A percentile compares a stretch with the other conserved stretches of the same genome.
phyloP scores from a whole-genome alignment of 2,113 vertebrate genomes.

The Struthidea cinerea region DNA sequence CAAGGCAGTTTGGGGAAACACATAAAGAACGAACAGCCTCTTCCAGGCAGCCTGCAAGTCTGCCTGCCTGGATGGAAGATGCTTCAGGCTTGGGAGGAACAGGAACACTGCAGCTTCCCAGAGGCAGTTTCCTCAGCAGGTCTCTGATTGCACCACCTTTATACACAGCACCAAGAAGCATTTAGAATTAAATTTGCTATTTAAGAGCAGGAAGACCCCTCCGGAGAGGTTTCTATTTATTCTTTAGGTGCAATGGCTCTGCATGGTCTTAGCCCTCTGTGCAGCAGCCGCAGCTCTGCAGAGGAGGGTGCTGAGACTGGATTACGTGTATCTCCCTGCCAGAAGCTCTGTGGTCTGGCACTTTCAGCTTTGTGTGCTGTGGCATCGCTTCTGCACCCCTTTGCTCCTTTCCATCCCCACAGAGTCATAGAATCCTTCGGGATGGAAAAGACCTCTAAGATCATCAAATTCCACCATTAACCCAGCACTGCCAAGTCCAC shows the following conservation, averaged over 20 bases:
- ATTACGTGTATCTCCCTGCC: rapidly evolving
- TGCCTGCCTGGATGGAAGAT: background rate
- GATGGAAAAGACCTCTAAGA: background rate
- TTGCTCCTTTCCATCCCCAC: background rate
- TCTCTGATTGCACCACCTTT: background rate
- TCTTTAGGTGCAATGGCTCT: background rate
- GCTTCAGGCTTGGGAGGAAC: background rate
- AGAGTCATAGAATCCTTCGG: background rate
- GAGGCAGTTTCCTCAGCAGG: background rate
- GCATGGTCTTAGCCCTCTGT: background rate
- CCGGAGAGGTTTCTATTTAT: background rate
- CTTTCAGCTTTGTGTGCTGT: background rate
- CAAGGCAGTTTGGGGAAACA: background rate
- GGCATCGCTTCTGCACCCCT: background rate
- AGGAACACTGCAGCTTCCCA: background rate
- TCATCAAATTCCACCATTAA: background rate
- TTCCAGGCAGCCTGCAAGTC: background rate
- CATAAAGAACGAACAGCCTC: background rate
- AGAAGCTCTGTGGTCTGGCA: background rate
- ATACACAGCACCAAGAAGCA: background rate
- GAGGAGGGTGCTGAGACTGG: background rate
- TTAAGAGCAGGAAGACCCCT: background rate
- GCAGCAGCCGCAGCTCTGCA: background rate
- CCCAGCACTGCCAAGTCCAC: background rate
- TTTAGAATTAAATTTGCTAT: background rate